A percentile compares a stretch with the other conserved stretches of the same genome.
Evolutionary conservation across 92 coral and sea anemone species (phyloP).

Genomic region (Porites evermanni): DNA sequence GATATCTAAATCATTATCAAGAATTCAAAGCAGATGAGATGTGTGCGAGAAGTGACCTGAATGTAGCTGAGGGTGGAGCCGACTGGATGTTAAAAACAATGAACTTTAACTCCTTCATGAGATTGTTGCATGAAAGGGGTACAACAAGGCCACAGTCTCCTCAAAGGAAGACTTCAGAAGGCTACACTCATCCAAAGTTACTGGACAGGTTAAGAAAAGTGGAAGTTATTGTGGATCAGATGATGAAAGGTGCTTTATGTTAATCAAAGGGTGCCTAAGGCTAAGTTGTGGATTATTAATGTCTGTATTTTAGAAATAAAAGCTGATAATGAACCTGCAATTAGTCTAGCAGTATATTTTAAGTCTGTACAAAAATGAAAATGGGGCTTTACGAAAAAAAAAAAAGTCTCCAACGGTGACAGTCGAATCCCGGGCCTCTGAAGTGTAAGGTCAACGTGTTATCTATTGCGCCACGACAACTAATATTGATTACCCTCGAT

Average conservation of each 20-base stretch:
- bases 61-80: constrained; percentile 81
- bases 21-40: constrained; percentile 88
- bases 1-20: constrained; percentile 66
- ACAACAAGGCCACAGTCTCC: constrained; percentile 68
- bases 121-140: constrained; percentile 68
- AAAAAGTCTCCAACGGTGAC: too few species aligned
- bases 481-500: too few species aligned
- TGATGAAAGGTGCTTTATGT: constrained; percentile 38
- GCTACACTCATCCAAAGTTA: constrained; percentile 86
- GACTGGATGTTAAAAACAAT: constrained; percentile 78
- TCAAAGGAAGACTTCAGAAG: constrained; percentile 74
- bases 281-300: too few species aligned
- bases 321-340: too few species aligned
- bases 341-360: too few species aligned
- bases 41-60: constrained; percentile 76
- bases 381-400: too few species aligned
- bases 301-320: too few species aligned
- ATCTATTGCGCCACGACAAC: too few species aligned
- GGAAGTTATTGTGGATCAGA: constrained; percentile 73
- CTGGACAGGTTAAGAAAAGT: constrained; percentile 83
- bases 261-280: too few species aligned
- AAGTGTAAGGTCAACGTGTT: too few species aligned
- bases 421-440: too few species aligned
- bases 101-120: constrained; percentile 70
- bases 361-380: too few species aligned